Percentiles rank a stretch among this genome's conserved stretches.
Conservation (phyloP, 2,113 vertebrate species). For the Saccopteryx leptura region DNA sequence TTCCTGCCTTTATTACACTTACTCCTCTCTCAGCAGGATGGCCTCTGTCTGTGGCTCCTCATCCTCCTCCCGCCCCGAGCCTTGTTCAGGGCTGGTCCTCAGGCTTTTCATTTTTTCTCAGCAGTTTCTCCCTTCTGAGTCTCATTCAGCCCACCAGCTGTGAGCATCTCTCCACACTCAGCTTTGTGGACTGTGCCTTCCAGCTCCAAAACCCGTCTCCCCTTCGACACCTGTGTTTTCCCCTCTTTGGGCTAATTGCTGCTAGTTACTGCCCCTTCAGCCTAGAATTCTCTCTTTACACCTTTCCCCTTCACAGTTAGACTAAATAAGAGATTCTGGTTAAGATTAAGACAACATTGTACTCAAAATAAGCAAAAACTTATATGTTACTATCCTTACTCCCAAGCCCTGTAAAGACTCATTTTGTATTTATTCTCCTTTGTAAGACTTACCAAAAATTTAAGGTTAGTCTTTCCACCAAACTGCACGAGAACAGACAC, state of each 20-base stretch:
- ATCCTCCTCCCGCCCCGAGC: too few relatives aligned
- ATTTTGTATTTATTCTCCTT: constrained; percentile 30
- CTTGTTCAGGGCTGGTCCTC: neutral
- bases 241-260: neutral
- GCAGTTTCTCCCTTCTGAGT: neutral
- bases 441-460: neutral
- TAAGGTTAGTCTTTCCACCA: neutral
- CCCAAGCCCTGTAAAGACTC: neutral
- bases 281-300: neutral
- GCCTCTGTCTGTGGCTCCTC: neutral
- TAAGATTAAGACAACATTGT: neutral
- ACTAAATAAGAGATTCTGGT: neutral
- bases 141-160: neutral
- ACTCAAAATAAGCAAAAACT: neutral
- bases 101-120: neutral
- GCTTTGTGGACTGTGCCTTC: neutral
- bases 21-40: neutral
- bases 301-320: neutral
- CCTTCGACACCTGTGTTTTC: neutral
- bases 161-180: neutral
- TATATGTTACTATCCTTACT: neutral
- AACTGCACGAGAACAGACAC: neutral
- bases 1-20: neutral
- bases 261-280: neutral
- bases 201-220: neutral